Base-by-base conservation (phyloP, 2,797 vertebrate genomes). In the Siniperca undulata region DNA sequence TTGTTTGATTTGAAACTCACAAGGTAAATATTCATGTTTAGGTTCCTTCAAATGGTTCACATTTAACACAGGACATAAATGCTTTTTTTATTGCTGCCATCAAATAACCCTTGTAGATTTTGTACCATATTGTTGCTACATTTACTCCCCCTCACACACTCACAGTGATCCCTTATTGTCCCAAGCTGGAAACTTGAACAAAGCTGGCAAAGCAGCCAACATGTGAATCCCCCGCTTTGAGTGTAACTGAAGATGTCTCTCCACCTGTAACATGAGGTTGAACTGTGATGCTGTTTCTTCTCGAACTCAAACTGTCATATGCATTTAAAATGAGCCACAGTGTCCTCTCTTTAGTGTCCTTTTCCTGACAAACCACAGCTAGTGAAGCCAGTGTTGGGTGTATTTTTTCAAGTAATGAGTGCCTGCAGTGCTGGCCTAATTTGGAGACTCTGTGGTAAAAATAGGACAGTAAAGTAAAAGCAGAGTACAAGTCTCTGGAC, bases 171-270 rank as follows among this genome's bases (percentile, higher is more conserved):
- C 62, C 22, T 48, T 38, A 36, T 16, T 71, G 77, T 79, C 24
- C 53, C 0, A 7, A 61, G 14, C 20, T 75, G 38, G 42, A 68
- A 81, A 30, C 11, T 12, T 75, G 27, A 84, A 77, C 44, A 85
- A 78, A 86, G 59, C 55, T 61, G 59, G 17, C 16, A n/a, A 67
- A 73, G 40, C 48, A 48, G 46, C 70, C 70, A 76, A 79, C 64
- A 69, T 68, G 30, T 70, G 19, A 83, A 81, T 73, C 60, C 48
- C 52, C 4, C 3, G 10, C 59, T 62, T 24, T 70, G 12, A 19
- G 3, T 56, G 75, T 70, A 87, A 87, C 77, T 73, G 22, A 83
- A 81, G 80, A 88, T 4, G 36, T 64, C 30, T 70, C 68, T 79
- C 62, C 80, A 91, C 79, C 82, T 85, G 73, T 60, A 80, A 30